Percentiles rank a stretch among this genome's conserved stretches.
These are phyloP conservation scores for Drosophila lowei DNA, from an alignment of 1,140 invertebrate genomes.

Conservation along the genomic window DNA sequence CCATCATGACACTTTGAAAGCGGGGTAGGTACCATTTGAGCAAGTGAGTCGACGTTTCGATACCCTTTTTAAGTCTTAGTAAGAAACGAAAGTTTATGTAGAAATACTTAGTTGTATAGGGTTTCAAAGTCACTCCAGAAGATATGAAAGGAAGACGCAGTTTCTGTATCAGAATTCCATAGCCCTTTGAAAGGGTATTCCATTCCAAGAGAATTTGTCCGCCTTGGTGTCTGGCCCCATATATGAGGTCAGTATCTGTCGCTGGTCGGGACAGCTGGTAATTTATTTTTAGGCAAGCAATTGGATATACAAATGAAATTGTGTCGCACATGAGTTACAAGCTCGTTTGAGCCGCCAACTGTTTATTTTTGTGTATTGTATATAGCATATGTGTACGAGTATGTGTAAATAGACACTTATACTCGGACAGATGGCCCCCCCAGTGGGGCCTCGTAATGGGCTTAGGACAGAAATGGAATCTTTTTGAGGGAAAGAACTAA, in stretches of 20 bases:
- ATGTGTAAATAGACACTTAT: not conserved
- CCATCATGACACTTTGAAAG: too few relatives aligned
- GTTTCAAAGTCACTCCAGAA: too few relatives aligned
- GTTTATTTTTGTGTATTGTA: slow-evolving; percentile 9
- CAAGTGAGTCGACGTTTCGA: too few relatives aligned
- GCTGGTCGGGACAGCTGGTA: slow-evolving; percentile 41
- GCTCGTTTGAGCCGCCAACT: slow-evolving; percentile 31
- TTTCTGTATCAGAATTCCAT: too few relatives aligned
- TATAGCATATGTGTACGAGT: slow-evolving; percentile 8
- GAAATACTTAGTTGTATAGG: too few relatives aligned
- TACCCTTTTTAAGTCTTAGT: too few relatives aligned
- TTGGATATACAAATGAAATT: slow-evolving; percentile 57
- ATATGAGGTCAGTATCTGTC: slow-evolving; percentile 55
- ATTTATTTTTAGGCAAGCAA: slow-evolving; percentile 64
- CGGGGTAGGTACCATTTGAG: too few relatives aligned
- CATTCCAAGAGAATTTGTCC: not conserved
- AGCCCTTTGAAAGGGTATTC: slow-evolving; percentile 1
- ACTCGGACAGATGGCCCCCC: not conserved
- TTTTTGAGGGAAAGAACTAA: not conserved
- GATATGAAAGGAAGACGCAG: too few relatives aligned
- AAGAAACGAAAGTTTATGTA: too few relatives aligned
- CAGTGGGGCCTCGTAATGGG: not conserved
- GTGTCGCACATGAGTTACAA: slow-evolving; percentile 15
- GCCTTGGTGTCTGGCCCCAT: slow-evolving; percentile 7
- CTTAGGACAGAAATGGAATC: not conserved